Conservation (phyloP, 2,113 vertebrate genomes). For the Megaptera novaeangliae region DNA sequence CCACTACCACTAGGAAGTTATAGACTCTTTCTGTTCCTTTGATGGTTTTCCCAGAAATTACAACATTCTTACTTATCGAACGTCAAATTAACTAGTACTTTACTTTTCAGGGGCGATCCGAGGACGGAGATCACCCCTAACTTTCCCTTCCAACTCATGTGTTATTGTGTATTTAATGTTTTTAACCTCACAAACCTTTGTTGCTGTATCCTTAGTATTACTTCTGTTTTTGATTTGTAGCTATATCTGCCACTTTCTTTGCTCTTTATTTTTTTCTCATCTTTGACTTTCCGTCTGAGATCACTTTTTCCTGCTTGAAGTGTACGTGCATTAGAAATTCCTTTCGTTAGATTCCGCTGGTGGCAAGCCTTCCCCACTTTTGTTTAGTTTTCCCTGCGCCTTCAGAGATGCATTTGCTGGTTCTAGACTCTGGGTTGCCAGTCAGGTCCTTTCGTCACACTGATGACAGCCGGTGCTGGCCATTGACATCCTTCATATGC, state of each 20-base stretch:
- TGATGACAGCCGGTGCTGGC: neutral
- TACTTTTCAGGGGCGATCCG: neutral
- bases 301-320: neutral
- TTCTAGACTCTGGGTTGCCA: rapidly evolving
- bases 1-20: neutral
- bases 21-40: neutral
- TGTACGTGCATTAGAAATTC: rapidly evolving
- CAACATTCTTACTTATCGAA: neutral
- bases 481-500: neutral
- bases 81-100: neutral
- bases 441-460: rapidly evolving
- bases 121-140: neutral
- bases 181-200: neutral
- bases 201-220: neutral
- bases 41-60: neutral
- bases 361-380: neutral
- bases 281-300: neutral
- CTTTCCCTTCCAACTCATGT: too few relatives aligned
- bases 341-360: neutral
- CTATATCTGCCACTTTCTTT: neutral
- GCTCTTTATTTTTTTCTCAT: neutral
- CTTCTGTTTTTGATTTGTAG: neutral
- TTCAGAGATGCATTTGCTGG: rapidly evolving
- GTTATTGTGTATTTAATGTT: neutral
- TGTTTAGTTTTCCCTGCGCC: neutral